Base-by-base conservation (phyloP, 2,797 vertebrate genomes). In the Steatocranus sp. region DNA sequence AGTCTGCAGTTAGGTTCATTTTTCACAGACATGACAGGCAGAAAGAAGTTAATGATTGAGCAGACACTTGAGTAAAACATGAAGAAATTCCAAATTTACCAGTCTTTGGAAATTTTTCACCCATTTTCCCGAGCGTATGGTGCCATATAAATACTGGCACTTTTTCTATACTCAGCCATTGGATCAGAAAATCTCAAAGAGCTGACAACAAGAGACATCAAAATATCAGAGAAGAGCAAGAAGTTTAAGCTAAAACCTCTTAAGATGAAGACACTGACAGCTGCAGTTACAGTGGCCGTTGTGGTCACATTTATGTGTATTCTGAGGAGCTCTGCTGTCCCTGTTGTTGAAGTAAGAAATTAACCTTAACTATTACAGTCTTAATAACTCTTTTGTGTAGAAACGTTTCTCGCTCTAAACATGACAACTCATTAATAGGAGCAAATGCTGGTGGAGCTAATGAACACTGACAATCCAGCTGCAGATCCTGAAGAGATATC, bases 181-280 rank as follows among this genome's bases (percentile, higher is more conserved):
- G 2, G 8, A 68, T 68, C 12, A 68, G 36, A 68, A 41, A 20
- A 23, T 66, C 2, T 41, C 20, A 38, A 66, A 66, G 54, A 66
- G 3, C 20, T 66, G 20, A 41, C 34, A 66, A 25, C 61, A 41
- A 38, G 63, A 68, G 63, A 15, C 12, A 41, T 23, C 4, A 30
- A 43, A 73, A 73, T 25, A 49, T 46, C 43, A 46, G 14, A 32
- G 27, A 49, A 48, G 43, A 48, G 7, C 63, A 70, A 27, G 63
- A 70, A 11, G 41, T 25, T 25, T 18, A 27, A 70, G 20, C 23
- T 70, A 70, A 46, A 70, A 17, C 56, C 25, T 61, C 68, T 25
- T 11, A 91, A 86, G 68, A 95, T 96, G 95, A 95, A 91, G 86
- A 76, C 74, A 23, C 79, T 92, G 46, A 82, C 75, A 25, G 61